Evolutionary conservation across 2,113 vertebrate species (phyloP).

Genomic region (Xenotilapia longispinis): DNA sequence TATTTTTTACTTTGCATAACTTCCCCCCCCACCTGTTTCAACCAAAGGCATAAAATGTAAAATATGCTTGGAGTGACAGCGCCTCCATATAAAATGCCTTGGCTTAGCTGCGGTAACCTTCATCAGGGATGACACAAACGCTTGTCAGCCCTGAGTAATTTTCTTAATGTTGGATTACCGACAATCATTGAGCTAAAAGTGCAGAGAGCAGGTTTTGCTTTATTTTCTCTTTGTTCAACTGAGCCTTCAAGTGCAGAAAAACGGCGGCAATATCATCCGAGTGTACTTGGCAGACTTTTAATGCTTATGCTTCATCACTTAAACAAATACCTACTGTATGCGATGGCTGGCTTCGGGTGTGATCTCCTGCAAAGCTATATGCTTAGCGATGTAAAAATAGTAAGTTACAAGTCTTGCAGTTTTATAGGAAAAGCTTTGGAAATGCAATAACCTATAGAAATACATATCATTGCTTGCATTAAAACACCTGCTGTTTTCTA

Average conservation of each 20-base stretch:
- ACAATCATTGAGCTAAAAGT: neutral
- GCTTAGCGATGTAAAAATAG: neutral
- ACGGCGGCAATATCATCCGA: neutral
- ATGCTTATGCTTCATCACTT: neutral
- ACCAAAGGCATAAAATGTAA: neutral
- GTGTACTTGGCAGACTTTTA: neutral
- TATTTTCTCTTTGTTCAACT: neutral
- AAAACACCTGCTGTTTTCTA: neutral
- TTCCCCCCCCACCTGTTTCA: neutral
- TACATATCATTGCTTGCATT: neutral
- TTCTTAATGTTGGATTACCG: neutral
- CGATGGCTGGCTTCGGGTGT: neutral
- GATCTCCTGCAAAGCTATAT: neutral
- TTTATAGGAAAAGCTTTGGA: neutral
- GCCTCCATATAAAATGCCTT: neutral
- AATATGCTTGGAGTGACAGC: neutral
- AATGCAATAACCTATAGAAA: neutral
- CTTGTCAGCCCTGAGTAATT: neutral
- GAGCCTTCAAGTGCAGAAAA: neutral
- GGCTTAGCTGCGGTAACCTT: neutral
- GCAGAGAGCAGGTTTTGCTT: neutral
- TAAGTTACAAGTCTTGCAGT: neutral
- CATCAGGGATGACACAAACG: neutral
- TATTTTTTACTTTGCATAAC: neutral
- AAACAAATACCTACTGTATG: neutral